Evolutionary conservation across 2,113 vertebrate genomes (phyloP).

Genomic region (Melanostigma gelatinosum): DNA sequence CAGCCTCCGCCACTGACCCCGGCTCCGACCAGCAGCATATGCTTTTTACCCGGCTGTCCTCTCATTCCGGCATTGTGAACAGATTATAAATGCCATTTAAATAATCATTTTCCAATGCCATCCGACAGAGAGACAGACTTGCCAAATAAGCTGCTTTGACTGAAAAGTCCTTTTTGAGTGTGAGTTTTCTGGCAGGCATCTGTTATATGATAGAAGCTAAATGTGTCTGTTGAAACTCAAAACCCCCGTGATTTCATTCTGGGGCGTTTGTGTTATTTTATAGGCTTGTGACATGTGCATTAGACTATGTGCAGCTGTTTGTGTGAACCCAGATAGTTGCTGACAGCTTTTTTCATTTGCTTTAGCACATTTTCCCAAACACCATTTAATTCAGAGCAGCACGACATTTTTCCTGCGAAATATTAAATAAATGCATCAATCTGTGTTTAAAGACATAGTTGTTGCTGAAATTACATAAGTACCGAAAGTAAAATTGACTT

Average conservation of each 20-base stretch:
- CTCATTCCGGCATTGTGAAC: conserved; percentile 21
- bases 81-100: conserved; percentile 64
- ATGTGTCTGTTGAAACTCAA: conserved; percentile 11
- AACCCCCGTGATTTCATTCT: not conserved
- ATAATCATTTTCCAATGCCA: conserved; percentile 59
- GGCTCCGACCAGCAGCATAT: conserved; percentile 29
- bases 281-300: not conserved
- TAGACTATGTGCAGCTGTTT: not conserved
- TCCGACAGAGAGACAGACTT: conserved; percentile 32
- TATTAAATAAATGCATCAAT: not conserved
- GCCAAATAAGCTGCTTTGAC: conserved; percentile 49
- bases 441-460: not conserved
- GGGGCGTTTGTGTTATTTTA: not conserved
- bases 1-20: conserved; percentile 32
- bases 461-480: not conserved
- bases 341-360: not conserved
- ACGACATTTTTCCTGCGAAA: not conserved
- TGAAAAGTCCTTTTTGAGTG: conserved; percentile 49
- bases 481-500: not conserved
- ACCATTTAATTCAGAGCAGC: not conserved
- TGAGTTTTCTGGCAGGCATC: conserved; percentile 47
- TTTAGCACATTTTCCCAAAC: not conserved
- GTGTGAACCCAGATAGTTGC: not conserved
- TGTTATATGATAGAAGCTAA: conserved; percentile 31
- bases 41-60: conserved; percentile 22